These are phyloP conservation scores for Esperia sulphurella DNA, from an alignment of 2,888 invertebrate genomes.

Conservation along the genomic window DNA sequence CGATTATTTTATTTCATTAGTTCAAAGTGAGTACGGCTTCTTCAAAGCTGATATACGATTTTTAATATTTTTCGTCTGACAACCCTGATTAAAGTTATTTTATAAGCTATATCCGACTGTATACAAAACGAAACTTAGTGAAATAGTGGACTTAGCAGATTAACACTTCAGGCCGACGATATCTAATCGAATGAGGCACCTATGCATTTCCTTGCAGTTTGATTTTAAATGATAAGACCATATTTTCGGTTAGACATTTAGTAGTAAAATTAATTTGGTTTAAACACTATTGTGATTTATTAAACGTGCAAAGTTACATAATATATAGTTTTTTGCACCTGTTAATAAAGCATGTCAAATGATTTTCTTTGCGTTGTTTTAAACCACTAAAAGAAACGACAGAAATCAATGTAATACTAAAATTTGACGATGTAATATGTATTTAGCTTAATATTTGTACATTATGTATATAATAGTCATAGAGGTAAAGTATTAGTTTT, in stretches of 20 bases:
- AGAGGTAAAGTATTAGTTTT: constrained; percentile 51
- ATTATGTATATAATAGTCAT: constrained; percentile 72
- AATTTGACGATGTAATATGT: constrained; percentile 26
- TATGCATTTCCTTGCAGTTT: too few relatives aligned
- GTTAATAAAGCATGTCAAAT: constrained; percentile 53
- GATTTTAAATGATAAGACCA: too few relatives aligned
- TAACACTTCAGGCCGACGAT: too few relatives aligned
- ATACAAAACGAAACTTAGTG: too few relatives aligned
- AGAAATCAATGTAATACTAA: background rate
- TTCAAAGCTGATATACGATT: too few relatives aligned
- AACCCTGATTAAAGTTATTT: too few relatives aligned
- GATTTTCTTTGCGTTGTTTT: constrained; percentile 16
- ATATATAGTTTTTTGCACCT: constrained; percentile 53
- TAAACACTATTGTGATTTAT: constrained; percentile 31
- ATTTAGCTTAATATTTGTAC: constrained; percentile 50
- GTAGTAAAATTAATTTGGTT: background rate
- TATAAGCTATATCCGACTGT: too few relatives aligned
- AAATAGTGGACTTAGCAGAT: too few relatives aligned
- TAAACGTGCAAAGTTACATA: constrained; percentile 41
- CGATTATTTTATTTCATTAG: too few relatives aligned
- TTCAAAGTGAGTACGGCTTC: too few relatives aligned
- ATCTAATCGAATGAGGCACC: too few relatives aligned
- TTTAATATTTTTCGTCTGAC: too few relatives aligned
- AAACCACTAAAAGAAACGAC: background rate
- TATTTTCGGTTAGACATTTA: background rate